A percentile compares a stretch with the other conserved stretches of the same genome.
These are phyloP conservation scores for Meliscaeva auricollis DNA, from an alignment of 2,888 invertebrate genomes.

Conservation along the genomic window DNA sequence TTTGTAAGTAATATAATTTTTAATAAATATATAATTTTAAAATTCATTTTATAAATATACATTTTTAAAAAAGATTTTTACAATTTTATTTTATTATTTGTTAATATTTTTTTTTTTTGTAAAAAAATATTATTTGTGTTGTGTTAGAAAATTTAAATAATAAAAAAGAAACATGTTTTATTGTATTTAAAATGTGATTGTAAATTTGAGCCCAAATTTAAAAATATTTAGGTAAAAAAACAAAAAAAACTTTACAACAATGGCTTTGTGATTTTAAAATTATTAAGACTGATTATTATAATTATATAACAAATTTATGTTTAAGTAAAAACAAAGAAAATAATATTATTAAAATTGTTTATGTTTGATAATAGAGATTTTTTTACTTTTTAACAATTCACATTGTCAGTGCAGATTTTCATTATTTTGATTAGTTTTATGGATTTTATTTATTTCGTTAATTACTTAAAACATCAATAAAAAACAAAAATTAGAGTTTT, in stretches of 20 bases:
- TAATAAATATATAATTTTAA: constrained; percentile 21
- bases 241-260: background rate
- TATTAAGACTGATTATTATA: background rate
- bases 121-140: constrained; percentile 23
- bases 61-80: constrained; percentile 35
- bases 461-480: too few species aligned
- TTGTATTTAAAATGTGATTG: background rate
- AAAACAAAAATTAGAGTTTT: too few species aligned
- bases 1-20: constrained; percentile 40
- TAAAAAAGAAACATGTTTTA: background rate
- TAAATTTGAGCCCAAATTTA: constrained; percentile 24
- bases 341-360: too few species aligned
- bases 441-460: background rate
- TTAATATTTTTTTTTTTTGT: background rate
- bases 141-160: background rate
- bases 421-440: background rate
- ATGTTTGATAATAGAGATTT: background rate
- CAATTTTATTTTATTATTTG: constrained; percentile 6
- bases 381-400: background rate
- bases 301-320: too few species aligned
- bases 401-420: background rate
- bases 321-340: too few species aligned
- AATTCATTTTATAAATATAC: constrained; percentile 26
- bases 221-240: background rate
- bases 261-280: background rate